Evolutionary conservation across 2,888 invertebrate species (phyloP), one percentile per base, ranked within the genome.

Genomic region (Capitulum mitella): DNA sequence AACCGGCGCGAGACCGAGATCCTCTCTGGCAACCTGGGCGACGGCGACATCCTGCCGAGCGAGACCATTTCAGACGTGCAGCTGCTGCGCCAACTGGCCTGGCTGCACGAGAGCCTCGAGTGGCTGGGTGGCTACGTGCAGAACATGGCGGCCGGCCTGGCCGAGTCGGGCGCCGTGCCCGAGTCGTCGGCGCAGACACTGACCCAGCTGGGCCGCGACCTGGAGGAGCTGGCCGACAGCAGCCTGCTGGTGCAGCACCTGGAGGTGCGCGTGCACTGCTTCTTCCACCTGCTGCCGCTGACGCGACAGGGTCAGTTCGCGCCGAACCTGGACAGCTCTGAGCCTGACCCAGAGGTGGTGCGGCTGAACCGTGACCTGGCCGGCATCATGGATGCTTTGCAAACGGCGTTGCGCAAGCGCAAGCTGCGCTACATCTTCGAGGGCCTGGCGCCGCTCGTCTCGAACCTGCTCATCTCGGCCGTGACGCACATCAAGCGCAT

Each of bases 221-320:
- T 95, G 85, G 92, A 95, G 84, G 94, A 95, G 83, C 89, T 97
- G 79, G 92, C 95, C 0, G 93, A 96, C 84, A 95, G 93, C 78
- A 97, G 97, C 84, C 89, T 98, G 80, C 87, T 98, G 70, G 91
- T 98, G 80, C 87, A 98, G 78, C 97, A 98, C 88, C 88, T 98
- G 83, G 98, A 98, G 89, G 93, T 93, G 80, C 90, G 97, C 80
- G 96, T 98, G 74, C 96, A 97, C 85, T 98, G 97, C 86, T 97
- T 98, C 88, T 95, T 95, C 87, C 96, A 95, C 87, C 88, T 98
- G 82, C 89, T 90, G 80, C 90, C 92, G 6, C 86, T 89, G 64
- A 83, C 81, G 80, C 81, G 81, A 70, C 81, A 79, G 48, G 79
- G 82, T 64, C 82, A 82, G 1, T 84, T 83, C 83, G 85, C 85